Evolutionary conservation across 2,113 vertebrate genomes (phyloP).

Genomic region (Nyctibius bracteatus): DNA sequence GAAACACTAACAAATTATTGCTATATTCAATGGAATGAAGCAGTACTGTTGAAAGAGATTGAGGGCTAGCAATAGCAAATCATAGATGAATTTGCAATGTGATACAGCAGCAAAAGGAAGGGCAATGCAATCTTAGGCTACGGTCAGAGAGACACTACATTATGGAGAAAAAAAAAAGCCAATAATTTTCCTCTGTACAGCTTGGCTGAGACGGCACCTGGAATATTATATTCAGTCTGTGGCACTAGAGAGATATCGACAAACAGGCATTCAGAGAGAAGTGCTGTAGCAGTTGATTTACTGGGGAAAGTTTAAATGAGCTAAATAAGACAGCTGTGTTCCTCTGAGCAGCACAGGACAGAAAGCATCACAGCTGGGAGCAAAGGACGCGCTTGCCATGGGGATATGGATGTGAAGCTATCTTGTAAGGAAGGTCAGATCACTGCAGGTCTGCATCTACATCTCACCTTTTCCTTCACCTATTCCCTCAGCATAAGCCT

Average conservation of each 20-base stretch:
- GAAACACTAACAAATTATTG: slow-evolving; percentile 42
- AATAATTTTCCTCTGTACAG: not conserved
- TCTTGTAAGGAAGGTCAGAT: not conserved
- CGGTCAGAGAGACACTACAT: not conserved
- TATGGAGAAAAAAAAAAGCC: not conserved
- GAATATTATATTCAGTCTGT: not conserved
- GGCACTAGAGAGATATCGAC: not conserved
- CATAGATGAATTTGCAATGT: not conserved
- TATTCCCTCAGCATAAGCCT: not conserved
- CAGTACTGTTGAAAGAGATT: not conserved
- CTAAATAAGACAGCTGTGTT: not conserved
- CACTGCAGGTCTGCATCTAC: not conserved
- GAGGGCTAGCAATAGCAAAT: not conserved
- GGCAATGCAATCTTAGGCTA: not conserved
- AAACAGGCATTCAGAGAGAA: not conserved
- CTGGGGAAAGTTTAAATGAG: not conserved
- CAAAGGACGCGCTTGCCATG: rapidly evolving
- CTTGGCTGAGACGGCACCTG: slow-evolving; percentile 2
- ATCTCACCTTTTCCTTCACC: not conserved
- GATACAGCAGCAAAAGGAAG: not conserved
- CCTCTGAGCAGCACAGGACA: not conserved
- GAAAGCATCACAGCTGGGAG: not conserved
- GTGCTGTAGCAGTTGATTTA: not conserved
- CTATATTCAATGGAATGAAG: not conserved
- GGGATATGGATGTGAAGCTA: not conserved